Percentiles rank a stretch among this genome's conserved stretches.
Conservation (phyloP, 1,140 invertebrate genomes). For the Meloidogyne hapla region DNA sequence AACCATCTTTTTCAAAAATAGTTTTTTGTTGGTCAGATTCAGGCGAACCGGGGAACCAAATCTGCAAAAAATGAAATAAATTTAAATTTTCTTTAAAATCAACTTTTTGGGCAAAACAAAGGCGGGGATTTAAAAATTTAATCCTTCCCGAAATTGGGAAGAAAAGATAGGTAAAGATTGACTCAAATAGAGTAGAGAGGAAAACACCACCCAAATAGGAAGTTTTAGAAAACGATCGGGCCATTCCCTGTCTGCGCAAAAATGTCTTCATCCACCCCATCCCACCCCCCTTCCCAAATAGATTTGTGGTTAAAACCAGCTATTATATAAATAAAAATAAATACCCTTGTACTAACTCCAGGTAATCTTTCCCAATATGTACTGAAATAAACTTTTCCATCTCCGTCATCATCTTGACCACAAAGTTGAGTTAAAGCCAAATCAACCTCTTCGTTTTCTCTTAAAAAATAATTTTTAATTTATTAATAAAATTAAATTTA, state of each 20-base stretch:
- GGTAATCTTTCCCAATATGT: conserved; percentile 63
- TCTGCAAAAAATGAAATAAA: conserved; percentile 38
- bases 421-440: conserved; percentile 60
- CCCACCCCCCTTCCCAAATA: no score
- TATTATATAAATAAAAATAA: conserved; percentile 8
- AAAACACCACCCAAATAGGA: no score
- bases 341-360: conserved; percentile 49
- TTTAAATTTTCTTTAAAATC: background rate
- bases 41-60: conserved; percentile 61
- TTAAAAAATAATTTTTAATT: conserved; percentile 28
- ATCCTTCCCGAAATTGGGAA: no score
- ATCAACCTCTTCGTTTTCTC: conserved; percentile 61
- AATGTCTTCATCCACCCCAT: no score
- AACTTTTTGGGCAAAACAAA: conserved; percentile 10
- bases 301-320: no score
- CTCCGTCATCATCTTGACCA: conserved; percentile 54
- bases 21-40: conserved; percentile 54
- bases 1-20: conserved; percentile 58
- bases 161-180: no score
- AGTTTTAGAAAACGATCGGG: no score
- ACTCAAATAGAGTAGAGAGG: no score
- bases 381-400: conserved; percentile 55
- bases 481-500: conserved; percentile 27
- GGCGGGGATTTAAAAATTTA: no score
- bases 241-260: no score